These are phyloP conservation scores for Callipepla squamata DNA, from an alignment of 2,113 vertebrate species.

Conservation along the genomic window DNA sequence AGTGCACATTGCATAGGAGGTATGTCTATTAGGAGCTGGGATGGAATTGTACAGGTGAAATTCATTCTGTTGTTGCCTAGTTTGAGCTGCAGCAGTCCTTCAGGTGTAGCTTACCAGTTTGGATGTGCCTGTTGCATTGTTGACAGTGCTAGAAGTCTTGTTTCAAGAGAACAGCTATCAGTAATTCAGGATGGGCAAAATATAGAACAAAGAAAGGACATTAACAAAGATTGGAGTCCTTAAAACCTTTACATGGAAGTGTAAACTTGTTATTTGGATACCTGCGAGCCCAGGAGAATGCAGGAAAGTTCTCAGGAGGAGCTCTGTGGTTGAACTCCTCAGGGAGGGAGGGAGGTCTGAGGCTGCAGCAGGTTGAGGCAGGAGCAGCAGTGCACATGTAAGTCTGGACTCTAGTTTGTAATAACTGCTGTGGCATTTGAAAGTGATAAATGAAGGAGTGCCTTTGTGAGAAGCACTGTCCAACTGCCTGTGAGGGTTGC, in stretches of 20 bases:
- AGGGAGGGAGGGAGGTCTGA: not conserved
- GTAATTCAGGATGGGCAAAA: not conserved
- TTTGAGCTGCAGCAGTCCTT: not conserved
- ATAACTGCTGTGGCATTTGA: not conserved
- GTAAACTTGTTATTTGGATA: not conserved
- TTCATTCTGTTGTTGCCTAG: not conserved
- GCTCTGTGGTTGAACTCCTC: not conserved
- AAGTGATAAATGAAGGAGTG: too few relatives aligned
- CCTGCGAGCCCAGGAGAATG: not conserved
- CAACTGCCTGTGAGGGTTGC: not conserved
- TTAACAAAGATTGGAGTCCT: not conserved
- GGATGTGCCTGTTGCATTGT: not conserved
- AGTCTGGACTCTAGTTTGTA: not conserved
- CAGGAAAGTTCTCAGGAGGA: not conserved
- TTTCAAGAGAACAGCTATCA: not conserved
- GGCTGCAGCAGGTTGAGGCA: not conserved
- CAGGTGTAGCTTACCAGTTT: not conserved
- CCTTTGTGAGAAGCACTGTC: not conserved
- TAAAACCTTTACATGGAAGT: rapidly evolving
- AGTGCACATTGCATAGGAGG: not conserved
- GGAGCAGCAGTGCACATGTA: not conserved
- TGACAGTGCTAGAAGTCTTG: not conserved
- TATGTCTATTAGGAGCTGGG: not conserved
- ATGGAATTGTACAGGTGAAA: not conserved
- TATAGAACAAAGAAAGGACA: not conserved